These are phyloP conservation scores for Drosophila prostipennis DNA, from an alignment of 2,888 invertebrate species.

Conservation along the genomic window DNA sequence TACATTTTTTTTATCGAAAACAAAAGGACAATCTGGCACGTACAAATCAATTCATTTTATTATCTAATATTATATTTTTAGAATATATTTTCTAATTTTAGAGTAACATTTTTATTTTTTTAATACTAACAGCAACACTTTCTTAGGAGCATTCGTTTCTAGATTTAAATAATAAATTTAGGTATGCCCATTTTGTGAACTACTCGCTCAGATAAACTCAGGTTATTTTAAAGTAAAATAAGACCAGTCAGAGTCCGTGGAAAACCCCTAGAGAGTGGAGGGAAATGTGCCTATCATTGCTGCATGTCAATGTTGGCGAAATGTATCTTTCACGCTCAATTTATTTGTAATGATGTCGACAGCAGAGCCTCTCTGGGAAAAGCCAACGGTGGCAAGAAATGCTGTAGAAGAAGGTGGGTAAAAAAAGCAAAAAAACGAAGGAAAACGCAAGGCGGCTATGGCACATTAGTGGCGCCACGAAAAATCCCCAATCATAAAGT, in stretches of 20 bases:
- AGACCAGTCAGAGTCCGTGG: constrained; percentile 4
- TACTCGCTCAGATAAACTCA: not conserved
- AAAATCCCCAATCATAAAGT: constrained; percentile 75
- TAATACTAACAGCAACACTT: no score
- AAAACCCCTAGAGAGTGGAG: constrained; percentile 11
- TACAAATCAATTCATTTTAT: no score
- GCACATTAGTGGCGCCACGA: constrained; percentile 69
- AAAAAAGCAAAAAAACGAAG: constrained; percentile 5
- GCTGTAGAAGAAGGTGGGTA: constrained; percentile 6
- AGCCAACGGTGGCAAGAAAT: constrained; percentile 28
- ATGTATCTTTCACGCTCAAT: constrained; percentile 79
- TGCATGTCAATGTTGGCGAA: constrained; percentile 57
- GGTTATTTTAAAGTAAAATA: constrained; percentile 18
- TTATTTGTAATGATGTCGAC: constrained; percentile 77
- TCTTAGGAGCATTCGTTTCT: no score
- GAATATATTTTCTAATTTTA: no score
- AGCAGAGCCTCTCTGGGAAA: constrained; percentile 41
- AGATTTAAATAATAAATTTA: no score
- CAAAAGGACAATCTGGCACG: no score
- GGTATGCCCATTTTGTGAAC: not conserved
- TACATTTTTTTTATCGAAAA: no score
- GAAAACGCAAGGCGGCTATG: constrained; percentile 50
- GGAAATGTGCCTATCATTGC: constrained; percentile 59
- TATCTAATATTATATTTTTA: no score
- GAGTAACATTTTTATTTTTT: no score